Base-by-base conservation (phyloP, 2,797 vertebrate genomes). In the Myotis daubentonii region DNA sequence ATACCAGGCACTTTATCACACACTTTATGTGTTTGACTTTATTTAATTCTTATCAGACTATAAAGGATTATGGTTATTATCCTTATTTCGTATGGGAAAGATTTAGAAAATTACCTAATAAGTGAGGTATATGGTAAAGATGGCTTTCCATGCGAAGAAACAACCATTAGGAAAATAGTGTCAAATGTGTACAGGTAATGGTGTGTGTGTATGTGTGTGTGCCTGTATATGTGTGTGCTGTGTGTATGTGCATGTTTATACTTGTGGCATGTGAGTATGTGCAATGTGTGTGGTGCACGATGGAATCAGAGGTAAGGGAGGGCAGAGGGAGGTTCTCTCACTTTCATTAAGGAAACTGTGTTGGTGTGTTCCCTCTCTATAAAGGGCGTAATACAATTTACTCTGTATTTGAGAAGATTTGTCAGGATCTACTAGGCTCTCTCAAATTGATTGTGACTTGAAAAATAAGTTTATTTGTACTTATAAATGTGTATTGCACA, bases 111-210 rank as follows among this genome's bases (percentile, higher is more conserved):
- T 65, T 17, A 41, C 5, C 30, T 80, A 55, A 44, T 74, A 72
- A 68, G 3, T 78, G 68, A 76, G 75, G 10, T 84, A 51, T 85
- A 60, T 57, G 19, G 1, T 74, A 19, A 96, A 70, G 38, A 23
- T 86, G 28, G 30, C 33, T 91, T 96, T 78, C 72, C 16, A 47
- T 74, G 49, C 25, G 25, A 85, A 89, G 38, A 83, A 92, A 44
- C 16, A 79, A 41, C 11, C 60, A 87, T 36, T 33, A 94, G 8
- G 8, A 80, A 85, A 87, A 81, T 15, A 20, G 9, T 65, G 3
- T 57, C 36, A 81, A n/a, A 41, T 85, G 36, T 2, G 11, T 17
- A 33, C 2, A 36, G 20, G 25, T 91, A 47, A 20, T 62, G 2
- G 22, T 62, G 36, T 55, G 0, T 33, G 28, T 72, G 6, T 62